Conservation (phyloP, 30 jellyfish, hydroid and myxozoan species). For the Mastigias papua region DNA sequence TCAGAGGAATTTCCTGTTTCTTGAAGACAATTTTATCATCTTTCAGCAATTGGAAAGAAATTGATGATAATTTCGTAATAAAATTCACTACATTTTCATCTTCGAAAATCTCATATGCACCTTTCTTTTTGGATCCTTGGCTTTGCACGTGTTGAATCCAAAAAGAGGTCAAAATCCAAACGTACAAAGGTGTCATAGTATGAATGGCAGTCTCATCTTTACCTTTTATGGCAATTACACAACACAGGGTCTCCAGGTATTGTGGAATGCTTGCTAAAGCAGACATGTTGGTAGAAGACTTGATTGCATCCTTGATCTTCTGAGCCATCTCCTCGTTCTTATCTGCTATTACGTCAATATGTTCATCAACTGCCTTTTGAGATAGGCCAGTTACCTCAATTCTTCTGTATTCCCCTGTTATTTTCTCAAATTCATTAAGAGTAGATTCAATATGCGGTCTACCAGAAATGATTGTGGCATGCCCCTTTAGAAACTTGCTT, state of each 20-base stretch:
- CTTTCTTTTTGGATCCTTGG: background rate
- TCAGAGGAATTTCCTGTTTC: background rate
- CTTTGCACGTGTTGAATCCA: conserved; percentile 4
- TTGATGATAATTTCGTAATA: background rate
- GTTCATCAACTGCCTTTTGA: background rate
- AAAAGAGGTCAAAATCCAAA: conserved; percentile 15
- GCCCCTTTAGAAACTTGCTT: background rate
- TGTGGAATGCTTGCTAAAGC: conserved; percentile 23
- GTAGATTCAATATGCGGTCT: conserved; percentile 27
- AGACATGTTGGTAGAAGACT: conserved; percentile 8
- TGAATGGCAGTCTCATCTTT: background rate
- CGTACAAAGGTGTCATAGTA: conserved; percentile 6
- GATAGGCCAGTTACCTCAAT: conserved; percentile 26
- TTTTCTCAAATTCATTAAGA: background rate
- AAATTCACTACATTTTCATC: background rate
- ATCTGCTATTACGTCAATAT: background rate
- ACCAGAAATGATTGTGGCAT: conserved; percentile 13
- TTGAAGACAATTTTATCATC: background rate
- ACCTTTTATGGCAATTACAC: conserved; percentile 7
- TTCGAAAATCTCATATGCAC: background rate
- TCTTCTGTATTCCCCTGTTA: conserved; percentile 5
- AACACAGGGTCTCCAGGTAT: conserved; percentile 7
- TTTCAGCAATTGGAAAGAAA: conserved; percentile 7
- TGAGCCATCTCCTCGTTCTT: background rate
- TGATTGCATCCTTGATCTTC: background rate